Evolutionary conservation across 2,797 vertebrate species (phyloP), one percentile per base, ranked within the genome.

Genomic region (Melopsittacus undulatus): DNA sequence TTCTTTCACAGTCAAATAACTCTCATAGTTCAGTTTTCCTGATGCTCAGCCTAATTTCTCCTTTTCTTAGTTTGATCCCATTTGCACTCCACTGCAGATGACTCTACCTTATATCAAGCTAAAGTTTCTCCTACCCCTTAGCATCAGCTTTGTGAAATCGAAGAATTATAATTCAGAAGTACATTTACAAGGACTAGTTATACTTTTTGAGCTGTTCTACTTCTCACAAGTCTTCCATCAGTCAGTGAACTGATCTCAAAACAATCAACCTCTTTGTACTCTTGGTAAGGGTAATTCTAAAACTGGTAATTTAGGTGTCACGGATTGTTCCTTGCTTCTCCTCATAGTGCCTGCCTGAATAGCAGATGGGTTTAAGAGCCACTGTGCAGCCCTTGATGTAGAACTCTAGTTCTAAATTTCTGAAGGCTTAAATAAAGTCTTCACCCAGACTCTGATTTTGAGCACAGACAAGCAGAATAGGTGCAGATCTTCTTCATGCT

Each of bases 1-100:
- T 42, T 90, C 75, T 88, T 88, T 90, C 42, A 27, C 48, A 89
- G 52, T 92, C 76, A 96, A 88, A 59, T 91, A 94, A 69, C 32
- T 92, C 56, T 72, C 54, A 45, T 27, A 43, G 78, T 78, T 95
- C 61, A 78, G 52, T 75, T 4, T 94, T 72, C 82, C 32, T 94
- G 92, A 96, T 68, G 77, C 7, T 23, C 92, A 96, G 90, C 89
- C 91, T 96, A 87, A 90, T 96, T 97, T 93, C 74, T 87, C 59
- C 34, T 87, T 79, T 79, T 87, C 85, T 83, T 79, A 72, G 27
- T 92, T 52, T 85, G 87, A 90, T 81, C 91, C 68, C 51, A 63
- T 76, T 94, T 90, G 68, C 22, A 82, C 78, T 79, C 30, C 36
- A 59, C 59, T 67, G 74, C 59, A 76, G 59, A 51, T 54, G 36